phyloP scores from a whole-genome alignment of 1,140 invertebrate species.

The Odontomachus brunneus region DNA sequence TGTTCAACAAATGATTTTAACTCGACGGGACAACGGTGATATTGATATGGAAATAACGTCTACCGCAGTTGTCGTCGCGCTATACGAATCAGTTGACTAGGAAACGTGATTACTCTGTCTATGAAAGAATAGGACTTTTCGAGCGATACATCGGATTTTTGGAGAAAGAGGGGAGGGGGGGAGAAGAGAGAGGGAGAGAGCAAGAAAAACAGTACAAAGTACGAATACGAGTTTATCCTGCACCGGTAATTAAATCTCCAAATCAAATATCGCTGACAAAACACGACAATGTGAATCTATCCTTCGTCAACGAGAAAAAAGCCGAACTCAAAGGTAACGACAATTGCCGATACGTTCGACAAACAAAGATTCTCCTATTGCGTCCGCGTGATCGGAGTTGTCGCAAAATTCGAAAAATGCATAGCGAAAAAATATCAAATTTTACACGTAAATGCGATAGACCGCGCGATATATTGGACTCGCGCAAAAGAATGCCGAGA shows the following conservation, averaged over 20 bases:
- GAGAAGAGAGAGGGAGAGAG: not conserved
- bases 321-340: not conserved
- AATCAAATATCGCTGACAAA: not conserved
- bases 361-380: not conserved
- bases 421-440: conserved; percentile 7
- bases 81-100: not conserved
- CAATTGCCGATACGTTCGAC: not conserved
- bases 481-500: conserved; percentile 13
- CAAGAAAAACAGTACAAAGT: not conserved
- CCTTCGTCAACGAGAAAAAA: not conserved
- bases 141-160: not conserved
- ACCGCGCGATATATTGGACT: not conserved
- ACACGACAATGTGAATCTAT: not conserved
- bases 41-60: conserved; percentile 16
- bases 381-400: no score
- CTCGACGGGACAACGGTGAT: not conserved
- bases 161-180: not conserved
- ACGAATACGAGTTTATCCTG: not conserved
- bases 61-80: not conserved
- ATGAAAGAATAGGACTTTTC: not conserved
- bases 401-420: no score
- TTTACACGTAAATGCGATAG: conserved; percentile 28
- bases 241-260: conserved; percentile 16
- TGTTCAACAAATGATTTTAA: conserved; percentile 35
- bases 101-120: conserved; percentile 6